Percentiles rank a stretch among this genome's conserved stretches.
Evolutionary conservation across 2,113 vertebrate species (phyloP).

Genomic region (Miniopterus natalensis): DNA sequence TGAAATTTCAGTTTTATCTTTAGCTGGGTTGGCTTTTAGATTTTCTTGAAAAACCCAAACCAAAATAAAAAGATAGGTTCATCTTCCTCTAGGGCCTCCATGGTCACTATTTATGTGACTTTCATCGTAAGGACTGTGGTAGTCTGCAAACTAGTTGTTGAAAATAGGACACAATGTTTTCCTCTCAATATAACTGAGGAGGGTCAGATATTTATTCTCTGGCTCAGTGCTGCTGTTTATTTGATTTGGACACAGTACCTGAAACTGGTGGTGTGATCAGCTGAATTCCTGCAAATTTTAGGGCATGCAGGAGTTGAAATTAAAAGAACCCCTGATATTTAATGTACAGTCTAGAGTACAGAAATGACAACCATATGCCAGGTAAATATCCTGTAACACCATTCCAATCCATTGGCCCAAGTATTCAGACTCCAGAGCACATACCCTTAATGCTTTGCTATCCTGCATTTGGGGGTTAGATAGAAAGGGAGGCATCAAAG

Average conservation of each 20-base stretch:
- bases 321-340: neutral
- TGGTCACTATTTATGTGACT: neutral
- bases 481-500: neutral
- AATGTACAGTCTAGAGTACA: neutral
- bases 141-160: neutral
- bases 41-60: slow-evolving; percentile 10
- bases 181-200: neutral
- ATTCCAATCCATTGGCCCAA: neutral
- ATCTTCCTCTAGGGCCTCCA: neutral
- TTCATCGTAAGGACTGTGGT: neutral
- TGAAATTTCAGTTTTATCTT: neutral
- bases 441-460: neutral
- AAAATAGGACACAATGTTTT: slow-evolving; percentile 50
- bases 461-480: neutral
- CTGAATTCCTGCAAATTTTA: neutral
- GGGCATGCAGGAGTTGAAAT: neutral
- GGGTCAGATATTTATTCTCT: neutral
- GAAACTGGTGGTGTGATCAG: neutral
- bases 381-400: neutral
- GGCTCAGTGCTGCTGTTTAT: neutral
- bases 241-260: neutral
- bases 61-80: neutral
- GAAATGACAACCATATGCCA: neutral
- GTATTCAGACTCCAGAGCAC: neutral
- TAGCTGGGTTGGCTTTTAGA: neutral